These are phyloP conservation scores for Lumbricus terrestris DNA, from an alignment of 2,888 invertebrate species.

Conservation along the genomic window DNA sequence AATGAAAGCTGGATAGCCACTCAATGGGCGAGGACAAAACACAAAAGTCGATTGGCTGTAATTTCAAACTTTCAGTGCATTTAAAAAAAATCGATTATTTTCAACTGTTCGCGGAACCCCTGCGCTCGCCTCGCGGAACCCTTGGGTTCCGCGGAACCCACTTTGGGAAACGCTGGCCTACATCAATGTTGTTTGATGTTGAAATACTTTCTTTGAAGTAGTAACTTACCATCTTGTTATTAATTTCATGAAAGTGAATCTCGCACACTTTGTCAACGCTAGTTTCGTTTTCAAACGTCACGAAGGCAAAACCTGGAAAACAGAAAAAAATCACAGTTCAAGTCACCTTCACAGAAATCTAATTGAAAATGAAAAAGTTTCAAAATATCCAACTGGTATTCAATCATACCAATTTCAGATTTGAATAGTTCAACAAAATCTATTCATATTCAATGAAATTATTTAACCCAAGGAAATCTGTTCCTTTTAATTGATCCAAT, in stretches of 20 bases:
- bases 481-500: neutral
- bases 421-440: neutral
- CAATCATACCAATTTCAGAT: neutral
- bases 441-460: neutral
- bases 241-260: conserved; percentile 99
- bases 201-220: neutral
- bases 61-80: too few relatives aligned
- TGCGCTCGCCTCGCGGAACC: too few relatives aligned
- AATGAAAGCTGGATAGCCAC: too few relatives aligned
- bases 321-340: neutral
- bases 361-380: neutral
- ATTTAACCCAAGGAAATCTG: neutral
- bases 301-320: conserved; percentile 93
- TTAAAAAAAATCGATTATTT: too few relatives aligned
- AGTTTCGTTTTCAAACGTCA: conserved; percentile 99
- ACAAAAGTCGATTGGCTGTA: too few relatives aligned
- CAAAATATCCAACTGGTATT: neutral
- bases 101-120: too few relatives aligned
- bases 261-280: conserved; percentile 99
- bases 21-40: too few relatives aligned
- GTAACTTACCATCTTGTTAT: conserved; percentile 92
- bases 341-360: neutral
- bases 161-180: too few relatives aligned
- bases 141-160: too few relatives aligned
- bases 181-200: too few relatives aligned